These are phyloP conservation scores for Zonitis immaculata DNA, from an alignment of 2,888 invertebrate species.

Conservation along the genomic window DNA sequence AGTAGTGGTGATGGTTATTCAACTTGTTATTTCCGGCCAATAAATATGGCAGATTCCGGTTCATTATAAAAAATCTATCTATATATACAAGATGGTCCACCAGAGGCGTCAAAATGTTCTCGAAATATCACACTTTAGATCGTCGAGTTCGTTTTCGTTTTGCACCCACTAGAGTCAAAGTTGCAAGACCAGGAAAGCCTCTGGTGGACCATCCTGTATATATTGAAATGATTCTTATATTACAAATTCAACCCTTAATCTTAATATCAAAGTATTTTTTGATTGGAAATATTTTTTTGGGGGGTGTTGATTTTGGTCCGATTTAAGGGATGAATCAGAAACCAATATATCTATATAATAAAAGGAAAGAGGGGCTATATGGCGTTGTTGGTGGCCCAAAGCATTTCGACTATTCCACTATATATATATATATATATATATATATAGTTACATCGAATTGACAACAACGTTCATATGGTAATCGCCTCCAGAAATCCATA, in stretches of 20 bases:
- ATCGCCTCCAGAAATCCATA: constrained; percentile 49
- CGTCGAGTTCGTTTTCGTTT: no score
- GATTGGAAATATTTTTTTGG: no score
- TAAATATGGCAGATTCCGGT: constrained; percentile 12
- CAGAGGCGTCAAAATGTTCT: no score
- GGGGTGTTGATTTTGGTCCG: constrained; percentile 49
- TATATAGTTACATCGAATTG: constrained; percentile 40
- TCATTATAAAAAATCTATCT: no score
- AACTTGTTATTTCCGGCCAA: constrained; percentile 14
- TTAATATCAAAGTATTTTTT: constrained; percentile 5
- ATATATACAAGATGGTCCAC: no score
- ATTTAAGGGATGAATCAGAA: constrained; percentile 48
- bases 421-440: no score
- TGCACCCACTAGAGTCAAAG: no score
- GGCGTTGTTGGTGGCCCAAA: constrained; percentile 38
- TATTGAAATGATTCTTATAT: constrained; percentile 6
- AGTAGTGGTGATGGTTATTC: constrained; percentile 1
- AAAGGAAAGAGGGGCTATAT: constrained; percentile 43
- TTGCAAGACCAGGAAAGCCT: no score
- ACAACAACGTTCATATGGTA: constrained; percentile 45
- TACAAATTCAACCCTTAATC: no score
- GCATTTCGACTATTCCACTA: constrained; percentile 26
- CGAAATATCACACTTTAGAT: no score
- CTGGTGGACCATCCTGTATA: no score
- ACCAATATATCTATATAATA: constrained; percentile 50